Percentiles rank a stretch among this genome's conserved stretches.
These are phyloP conservation scores for Drosophila sturtevanti DNA, from an alignment of 1,140 invertebrate species.

Conservation along the genomic window DNA sequence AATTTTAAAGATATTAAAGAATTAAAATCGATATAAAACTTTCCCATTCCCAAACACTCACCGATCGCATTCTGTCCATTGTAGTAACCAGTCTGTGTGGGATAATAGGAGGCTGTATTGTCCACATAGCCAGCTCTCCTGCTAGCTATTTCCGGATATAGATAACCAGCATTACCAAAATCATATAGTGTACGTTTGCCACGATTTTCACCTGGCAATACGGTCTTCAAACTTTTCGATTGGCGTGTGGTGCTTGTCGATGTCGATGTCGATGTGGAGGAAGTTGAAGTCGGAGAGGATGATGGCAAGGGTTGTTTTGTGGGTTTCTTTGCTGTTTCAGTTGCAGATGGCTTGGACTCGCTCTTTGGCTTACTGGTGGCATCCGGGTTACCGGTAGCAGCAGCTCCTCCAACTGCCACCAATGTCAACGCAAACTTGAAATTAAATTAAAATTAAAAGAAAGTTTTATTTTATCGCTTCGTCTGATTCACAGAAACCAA, in stretches of 20 bases:
- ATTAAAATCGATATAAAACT: background rate
- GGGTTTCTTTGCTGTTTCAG: constrained; percentile 22
- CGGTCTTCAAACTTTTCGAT: constrained; percentile 56
- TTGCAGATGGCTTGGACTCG: constrained; percentile 37
- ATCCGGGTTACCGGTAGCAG: constrained; percentile 5
- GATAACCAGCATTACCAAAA: constrained; percentile 71
- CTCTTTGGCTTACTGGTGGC: constrained; percentile 44
- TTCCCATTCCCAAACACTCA: constrained; percentile 16
- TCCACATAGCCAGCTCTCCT: constrained; percentile 67
- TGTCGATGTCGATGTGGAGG: constrained; percentile 2
- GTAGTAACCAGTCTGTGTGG: constrained; percentile 61
- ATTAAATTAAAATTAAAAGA: constrained; percentile 37
- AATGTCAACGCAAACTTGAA: constrained; percentile 64
- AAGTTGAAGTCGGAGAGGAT: constrained; percentile 11
- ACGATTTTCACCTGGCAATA: constrained; percentile 63
- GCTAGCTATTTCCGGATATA: constrained; percentile 72
- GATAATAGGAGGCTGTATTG: constrained; percentile 49
- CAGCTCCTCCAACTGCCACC: constrained; percentile 49
- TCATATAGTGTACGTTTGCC: constrained; percentile 78
- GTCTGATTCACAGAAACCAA: constrained; percentile 2
- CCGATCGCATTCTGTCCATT: constrained; percentile 74
- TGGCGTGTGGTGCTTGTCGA: constrained; percentile 34
- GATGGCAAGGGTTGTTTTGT: constrained; percentile 40
- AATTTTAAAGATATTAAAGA: constrained; percentile 13
- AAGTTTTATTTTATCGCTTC: constrained; percentile 33